Conservation (phyloP, 2,888 invertebrate genomes). For the Coremacera marginata region DNA sequence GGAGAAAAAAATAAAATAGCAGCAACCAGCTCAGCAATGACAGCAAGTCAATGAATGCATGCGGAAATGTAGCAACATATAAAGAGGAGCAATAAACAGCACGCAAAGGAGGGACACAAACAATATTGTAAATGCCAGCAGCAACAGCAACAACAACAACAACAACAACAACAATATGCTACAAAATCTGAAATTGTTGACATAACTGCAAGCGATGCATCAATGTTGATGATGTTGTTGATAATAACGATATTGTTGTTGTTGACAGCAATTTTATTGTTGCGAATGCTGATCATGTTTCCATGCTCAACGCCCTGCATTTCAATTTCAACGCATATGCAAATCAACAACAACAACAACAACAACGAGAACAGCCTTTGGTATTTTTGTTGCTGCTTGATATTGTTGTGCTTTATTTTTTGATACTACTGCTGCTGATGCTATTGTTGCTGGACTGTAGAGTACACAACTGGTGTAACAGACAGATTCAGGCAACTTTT, state of each 20-base stretch:
- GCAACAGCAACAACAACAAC: slow-evolving; percentile 28
- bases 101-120: background rate
- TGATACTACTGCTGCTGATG: background rate
- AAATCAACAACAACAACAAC: background rate
- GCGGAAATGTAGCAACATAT: slow-evolving; percentile 32
- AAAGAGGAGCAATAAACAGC: background rate
- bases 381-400: background rate
- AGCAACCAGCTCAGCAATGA: slow-evolving; percentile 49
- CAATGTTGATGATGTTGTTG: background rate
- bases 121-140: slow-evolving; percentile 23
- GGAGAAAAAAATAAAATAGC: slow-evolving; percentile 5
- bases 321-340: slow-evolving; percentile 13
- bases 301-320: background rate
- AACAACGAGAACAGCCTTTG: slow-evolving; percentile 1
- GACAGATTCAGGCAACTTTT: slow-evolving; percentile 9
- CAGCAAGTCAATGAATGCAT: slow-evolving; percentile 32
- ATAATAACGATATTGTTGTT: background rate
- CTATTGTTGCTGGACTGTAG: background rate
- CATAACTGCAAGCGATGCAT: slow-evolving; percentile 37
- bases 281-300: slow-evolving; percentile 9
- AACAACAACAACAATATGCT: background rate
- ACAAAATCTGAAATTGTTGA: slow-evolving; percentile 40
- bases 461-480: slow-evolving; percentile 7
- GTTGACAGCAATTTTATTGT: slow-evolving; percentile 25
- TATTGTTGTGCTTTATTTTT: background rate